A percentile compares a stretch with the other conserved stretches of the same genome.
These are phyloP conservation scores for Stegodyphus mimosarum DNA, from an alignment of 1,140 invertebrate genomes.

Conservation along the genomic window DNA sequence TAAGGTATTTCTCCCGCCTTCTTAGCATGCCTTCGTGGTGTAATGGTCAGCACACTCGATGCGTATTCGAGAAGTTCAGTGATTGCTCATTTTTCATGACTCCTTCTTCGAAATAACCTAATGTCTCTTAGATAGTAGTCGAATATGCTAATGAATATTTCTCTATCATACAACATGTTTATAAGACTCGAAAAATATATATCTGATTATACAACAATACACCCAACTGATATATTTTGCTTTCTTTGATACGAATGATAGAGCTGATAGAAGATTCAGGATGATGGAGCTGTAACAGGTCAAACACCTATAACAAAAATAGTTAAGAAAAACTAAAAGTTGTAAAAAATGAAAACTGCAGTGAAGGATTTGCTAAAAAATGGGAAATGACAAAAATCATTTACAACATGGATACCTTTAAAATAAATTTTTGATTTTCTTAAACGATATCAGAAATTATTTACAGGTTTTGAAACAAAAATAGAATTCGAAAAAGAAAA, in stretches of 20 bases:
- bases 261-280: neutral
- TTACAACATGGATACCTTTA: slow-evolving; percentile 26
- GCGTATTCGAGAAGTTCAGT: too few species aligned
- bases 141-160: neutral
- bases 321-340: neutral
- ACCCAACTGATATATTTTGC: slow-evolving; percentile 15
- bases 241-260: slow-evolving; percentile 1
- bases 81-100: too few species aligned
- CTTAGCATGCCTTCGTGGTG: too few species aligned
- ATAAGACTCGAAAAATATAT: neutral
- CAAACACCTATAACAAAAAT: neutral
- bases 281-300: neutral
- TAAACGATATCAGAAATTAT: slow-evolving; percentile 22
- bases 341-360: slow-evolving; percentile 2
- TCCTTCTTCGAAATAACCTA: too few species aligned
- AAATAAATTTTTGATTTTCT: slow-evolving; percentile 34
- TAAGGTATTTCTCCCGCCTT: too few species aligned
- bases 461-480: neutral
- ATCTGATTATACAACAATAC: neutral
- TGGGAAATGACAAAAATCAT: neutral
- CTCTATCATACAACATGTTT: neutral
- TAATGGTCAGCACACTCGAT: too few species aligned
- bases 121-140: too few species aligned
- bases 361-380: slow-evolving; percentile 4
- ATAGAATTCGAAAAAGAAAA: slow-evolving; percentile 8